Conservation (phyloP, 2,888 invertebrate genomes). For the Tipula helvola region DNA sequence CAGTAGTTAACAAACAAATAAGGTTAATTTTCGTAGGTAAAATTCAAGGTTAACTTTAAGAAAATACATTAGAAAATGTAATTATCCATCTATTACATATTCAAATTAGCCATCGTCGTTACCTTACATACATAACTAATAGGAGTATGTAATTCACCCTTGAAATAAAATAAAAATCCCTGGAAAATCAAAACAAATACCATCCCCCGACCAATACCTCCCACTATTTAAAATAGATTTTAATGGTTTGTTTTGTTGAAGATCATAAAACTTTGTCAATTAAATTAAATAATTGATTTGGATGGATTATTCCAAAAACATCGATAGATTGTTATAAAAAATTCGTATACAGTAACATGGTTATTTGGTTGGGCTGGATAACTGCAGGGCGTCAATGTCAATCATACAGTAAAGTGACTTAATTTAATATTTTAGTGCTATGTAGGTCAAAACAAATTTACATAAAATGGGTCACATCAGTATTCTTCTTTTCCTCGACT, state of each 20-base stretch:
- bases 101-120: background rate
- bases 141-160: background rate
- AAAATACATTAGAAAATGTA: background rate
- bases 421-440: too few species aligned
- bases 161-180: background rate
- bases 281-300: background rate
- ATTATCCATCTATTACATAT: background rate
- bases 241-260: background rate
- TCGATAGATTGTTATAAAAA: background rate
- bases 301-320: background rate
- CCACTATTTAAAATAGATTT: background rate
- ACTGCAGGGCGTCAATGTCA: too few species aligned
- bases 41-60: background rate
- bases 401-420: too few species aligned
- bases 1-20: too few species aligned
- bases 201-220: background rate
- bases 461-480: too few species aligned
- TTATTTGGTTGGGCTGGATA: too few species aligned
- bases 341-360: too few species aligned
- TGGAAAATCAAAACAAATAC: background rate
- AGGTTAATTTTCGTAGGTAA: background rate
- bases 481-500: too few species aligned
- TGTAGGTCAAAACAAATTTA: too few species aligned
- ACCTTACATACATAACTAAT: background rate
- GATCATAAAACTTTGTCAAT: background rate